phyloP scores from a whole-genome alignment of 2,888 invertebrate species.

The Vanessa cardui region DNA sequence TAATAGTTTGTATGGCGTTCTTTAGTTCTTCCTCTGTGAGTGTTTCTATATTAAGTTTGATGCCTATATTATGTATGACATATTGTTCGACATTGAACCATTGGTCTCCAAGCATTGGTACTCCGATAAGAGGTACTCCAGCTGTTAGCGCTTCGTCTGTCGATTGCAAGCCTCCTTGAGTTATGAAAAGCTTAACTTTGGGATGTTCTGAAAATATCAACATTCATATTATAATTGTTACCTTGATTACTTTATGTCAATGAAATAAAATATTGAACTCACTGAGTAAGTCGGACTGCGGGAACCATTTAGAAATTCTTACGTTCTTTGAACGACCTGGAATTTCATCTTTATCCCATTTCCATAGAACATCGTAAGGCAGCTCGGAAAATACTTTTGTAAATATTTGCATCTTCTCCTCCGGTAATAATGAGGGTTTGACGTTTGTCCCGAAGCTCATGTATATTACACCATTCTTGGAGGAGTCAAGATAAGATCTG shows the following conservation, averaged over 20 bases:
- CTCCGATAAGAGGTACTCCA: conserved; percentile 60
- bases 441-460: conserved; percentile 63
- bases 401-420: conserved; percentile 43
- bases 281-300: conserved; percentile 45
- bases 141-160: conserved; percentile 65
- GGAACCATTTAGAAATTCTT: conserved; percentile 55
- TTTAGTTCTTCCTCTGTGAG: conserved; percentile 49
- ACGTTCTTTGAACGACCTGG: conserved; percentile 53
- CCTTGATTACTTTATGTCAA: too few species aligned
- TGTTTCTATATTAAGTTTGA: conserved; percentile 50
- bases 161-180: conserved; percentile 69
- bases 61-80: conserved; percentile 52
- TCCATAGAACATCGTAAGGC: conserved; percentile 59
- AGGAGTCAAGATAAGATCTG: conserved; percentile 43
- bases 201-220: conserved; percentile 49
- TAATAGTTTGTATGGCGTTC: conserved; percentile 44
- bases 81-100: conserved; percentile 57
- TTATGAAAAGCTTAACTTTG: conserved; percentile 65
- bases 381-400: conserved; percentile 52
- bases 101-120: conserved; percentile 68
- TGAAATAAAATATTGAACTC: conserved; percentile 3
- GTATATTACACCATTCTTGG: conserved; percentile 57
- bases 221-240: neutral
- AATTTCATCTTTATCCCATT: conserved; percentile 53
- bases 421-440: conserved; percentile 49